Evolutionary conservation across 1,140 invertebrate genomes (phyloP).

Genomic region (Elymnias hypermnestra): DNA sequence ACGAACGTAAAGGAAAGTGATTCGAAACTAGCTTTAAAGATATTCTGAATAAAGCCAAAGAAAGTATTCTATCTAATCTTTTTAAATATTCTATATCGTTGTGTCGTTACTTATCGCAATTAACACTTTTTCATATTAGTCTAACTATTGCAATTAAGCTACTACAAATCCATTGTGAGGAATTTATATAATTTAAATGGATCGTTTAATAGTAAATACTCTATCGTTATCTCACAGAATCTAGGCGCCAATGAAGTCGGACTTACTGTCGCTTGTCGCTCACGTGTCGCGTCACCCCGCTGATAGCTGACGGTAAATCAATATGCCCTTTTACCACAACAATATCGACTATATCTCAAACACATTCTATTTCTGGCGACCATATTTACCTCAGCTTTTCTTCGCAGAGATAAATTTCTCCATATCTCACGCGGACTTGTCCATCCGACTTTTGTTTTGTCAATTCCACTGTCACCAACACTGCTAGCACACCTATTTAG

Average conservation of each 20-base stretch:
- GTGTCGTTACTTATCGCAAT: too few species aligned
- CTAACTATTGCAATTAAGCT: neutral
- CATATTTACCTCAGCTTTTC: slow-evolving; percentile 58
- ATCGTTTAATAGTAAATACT: slow-evolving; percentile 6
- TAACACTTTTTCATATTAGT: too few species aligned
- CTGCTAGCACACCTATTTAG: slow-evolving; percentile 59
- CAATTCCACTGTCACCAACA: slow-evolving; percentile 52
- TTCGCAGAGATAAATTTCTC: slow-evolving; percentile 66
- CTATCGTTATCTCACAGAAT: slow-evolving; percentile 26
- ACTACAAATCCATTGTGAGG: neutral
- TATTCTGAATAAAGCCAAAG: too few species aligned
- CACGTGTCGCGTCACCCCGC: slow-evolving; percentile 26
- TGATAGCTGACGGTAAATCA: slow-evolving; percentile 30
- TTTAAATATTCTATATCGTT: too few species aligned
- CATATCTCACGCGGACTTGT: slow-evolving; percentile 66
- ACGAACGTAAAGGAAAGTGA: slow-evolving; percentile 12
- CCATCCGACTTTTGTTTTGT: slow-evolving; percentile 66
- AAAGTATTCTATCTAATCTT: too few species aligned
- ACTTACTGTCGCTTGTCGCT: slow-evolving; percentile 27
- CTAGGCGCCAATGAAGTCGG: slow-evolving; percentile 32
- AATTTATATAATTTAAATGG: slow-evolving; percentile 6
- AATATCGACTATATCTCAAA: slow-evolving; percentile 5
- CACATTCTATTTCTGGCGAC: neutral
- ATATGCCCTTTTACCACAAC: slow-evolving; percentile 17
- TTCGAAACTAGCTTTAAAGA: neutral